Evolutionary conservation across 2,113 vertebrate genomes (phyloP).

Genomic region (Megaceryle torquata): DNA sequence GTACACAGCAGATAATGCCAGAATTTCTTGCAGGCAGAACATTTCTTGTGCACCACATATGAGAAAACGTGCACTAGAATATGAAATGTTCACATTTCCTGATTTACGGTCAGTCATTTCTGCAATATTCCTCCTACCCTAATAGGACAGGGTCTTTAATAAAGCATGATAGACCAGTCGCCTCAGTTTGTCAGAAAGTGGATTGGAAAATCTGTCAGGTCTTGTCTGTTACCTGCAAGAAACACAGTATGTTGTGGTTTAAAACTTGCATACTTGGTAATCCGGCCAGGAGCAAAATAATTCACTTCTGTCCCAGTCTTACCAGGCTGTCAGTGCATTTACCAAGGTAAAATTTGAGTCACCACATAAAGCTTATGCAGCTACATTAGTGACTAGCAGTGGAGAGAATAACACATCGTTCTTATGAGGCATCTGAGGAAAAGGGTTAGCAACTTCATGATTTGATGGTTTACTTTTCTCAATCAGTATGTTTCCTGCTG

Average conservation of each 20-base stretch:
- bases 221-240: not conserved
- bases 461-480: not conserved
- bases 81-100: not conserved
- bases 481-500: not conserved
- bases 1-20: not conserved
- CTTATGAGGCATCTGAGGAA: not conserved
- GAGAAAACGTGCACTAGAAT: not conserved
- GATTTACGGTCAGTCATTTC: not conserved
- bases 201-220: not conserved
- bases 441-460: not conserved
- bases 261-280: not conserved
- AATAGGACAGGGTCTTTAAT: not conserved
- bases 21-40: not conserved
- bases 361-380: not conserved
- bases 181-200: not conserved
- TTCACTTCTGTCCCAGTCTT: not conserved
- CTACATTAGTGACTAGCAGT: not conserved
- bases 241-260: not conserved
- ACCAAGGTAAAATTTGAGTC: not conserved
- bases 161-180: not conserved
- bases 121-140: not conserved
- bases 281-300: not conserved
- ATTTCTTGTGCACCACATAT: accelerated
- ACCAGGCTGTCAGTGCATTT: not conserved
- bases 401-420: not conserved